Base-by-base conservation (phyloP, 2,113 vertebrate genomes). In the Hystrix cristata region DNA sequence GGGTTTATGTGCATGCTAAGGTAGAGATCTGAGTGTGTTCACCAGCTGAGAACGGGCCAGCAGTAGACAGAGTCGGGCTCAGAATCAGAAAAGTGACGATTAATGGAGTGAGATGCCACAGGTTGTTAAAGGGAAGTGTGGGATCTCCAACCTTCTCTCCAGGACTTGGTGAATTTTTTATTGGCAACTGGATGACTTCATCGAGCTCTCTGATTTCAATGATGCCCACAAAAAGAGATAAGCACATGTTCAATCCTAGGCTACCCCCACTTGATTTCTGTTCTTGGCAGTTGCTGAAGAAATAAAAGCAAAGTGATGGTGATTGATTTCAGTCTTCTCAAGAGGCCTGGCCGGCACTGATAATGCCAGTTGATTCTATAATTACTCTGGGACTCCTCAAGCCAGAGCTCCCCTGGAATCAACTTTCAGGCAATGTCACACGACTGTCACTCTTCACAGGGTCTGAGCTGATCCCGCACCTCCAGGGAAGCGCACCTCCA, bases 221-320 rank as follows among this genome's bases (percentile, higher is more conserved):
- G 92, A 94, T 82, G 84, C 87, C 60, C 85, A 64, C 46, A 51
- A 81, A 76, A 97, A 95, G 78, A 93, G 95, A 96, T 95, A 96
- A 95, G 96, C 95, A 90, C 92, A 55, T 88, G 90, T 82, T 85
- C 90, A 95, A 92, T 90, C 79, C 76, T n/a, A 65, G 69, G 87
- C 81, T 62, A 85, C 90, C 71, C 97, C 96, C 71, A 16, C 87
- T 0, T 95, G 95, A 72, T 94, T 96, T 94, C 95, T 85, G 25
- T 18, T 55, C 62, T 67, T 92, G 76, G 71, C 64, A 59, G 71
- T 93, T 87, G 57, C 87, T 95, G 86, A 95, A 94, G 90, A 95
- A 95, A 90, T 95, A 92, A 97, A 87, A 97, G 92, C 87, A 92
- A 96, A 95, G 85, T 96, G 97, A 92, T 74, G 67, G 87, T 90